These are phyloP conservation scores for Epirrita christyi DNA, from an alignment of 2,888 invertebrate species.

Conservation along the genomic window DNA sequence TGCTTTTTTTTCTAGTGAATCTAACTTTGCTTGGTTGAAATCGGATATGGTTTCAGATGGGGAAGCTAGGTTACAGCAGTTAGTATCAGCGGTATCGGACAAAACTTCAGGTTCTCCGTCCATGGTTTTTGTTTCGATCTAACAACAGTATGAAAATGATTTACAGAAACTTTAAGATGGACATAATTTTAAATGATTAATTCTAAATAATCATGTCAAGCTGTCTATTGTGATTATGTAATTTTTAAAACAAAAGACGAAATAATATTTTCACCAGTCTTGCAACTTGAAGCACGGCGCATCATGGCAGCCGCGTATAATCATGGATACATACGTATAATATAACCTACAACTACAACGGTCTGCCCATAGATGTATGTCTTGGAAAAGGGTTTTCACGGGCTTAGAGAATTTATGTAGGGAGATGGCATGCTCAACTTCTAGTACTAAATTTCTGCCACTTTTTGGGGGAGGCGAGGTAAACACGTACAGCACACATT, in stretches of 20 bases:
- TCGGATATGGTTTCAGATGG: conserved; percentile 70
- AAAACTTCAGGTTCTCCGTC: conserved; percentile 72
- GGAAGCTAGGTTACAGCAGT: conserved; percentile 67
- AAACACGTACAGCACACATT: too few species aligned
- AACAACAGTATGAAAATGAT: conserved; percentile 23
- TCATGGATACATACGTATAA: too few species aligned
- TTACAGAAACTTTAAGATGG: conserved; percentile 34
- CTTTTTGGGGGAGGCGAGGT: too few species aligned
- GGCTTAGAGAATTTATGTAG: too few species aligned
- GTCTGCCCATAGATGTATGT: too few species aligned
- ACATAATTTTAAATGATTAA: conserved; percentile 62
- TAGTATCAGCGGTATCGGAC: conserved; percentile 71
- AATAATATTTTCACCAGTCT: neutral
- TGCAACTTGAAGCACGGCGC: neutral
- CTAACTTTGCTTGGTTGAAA: conserved; percentile 70
- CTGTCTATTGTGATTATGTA: conserved; percentile 33
- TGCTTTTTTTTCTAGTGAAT: conserved; percentile 78
- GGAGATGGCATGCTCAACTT: too few species aligned
- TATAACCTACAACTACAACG: too few species aligned
- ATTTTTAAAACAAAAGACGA: conserved; percentile 16
- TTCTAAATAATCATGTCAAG: conserved; percentile 38
- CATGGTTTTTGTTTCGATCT: conserved; percentile 54
- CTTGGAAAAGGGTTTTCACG: too few species aligned
- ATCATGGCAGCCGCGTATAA: too few species aligned
- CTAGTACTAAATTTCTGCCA: too few species aligned